Conservation (phyloP, 1,140 invertebrate species). For the Drosophila ohnishii region DNA sequence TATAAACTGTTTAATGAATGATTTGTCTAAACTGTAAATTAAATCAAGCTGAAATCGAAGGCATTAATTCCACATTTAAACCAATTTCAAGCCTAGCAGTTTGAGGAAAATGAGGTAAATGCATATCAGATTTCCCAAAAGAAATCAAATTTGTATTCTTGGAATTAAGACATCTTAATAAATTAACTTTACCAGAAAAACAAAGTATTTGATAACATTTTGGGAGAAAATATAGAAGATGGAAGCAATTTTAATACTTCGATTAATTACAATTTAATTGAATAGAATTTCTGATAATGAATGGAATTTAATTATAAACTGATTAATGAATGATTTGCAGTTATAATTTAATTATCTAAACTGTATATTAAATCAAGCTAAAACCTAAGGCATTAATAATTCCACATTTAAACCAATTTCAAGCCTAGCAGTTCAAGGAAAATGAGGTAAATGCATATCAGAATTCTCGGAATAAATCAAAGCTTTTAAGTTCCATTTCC, state of each 20-base stretch:
- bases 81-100: background rate
- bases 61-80: background rate
- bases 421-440: background rate
- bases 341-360: too few relatives aligned
- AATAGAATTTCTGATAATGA: too few relatives aligned
- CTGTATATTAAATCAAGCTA: too few relatives aligned
- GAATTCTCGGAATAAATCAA: background rate
- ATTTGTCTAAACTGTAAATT: too few relatives aligned
- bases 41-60: too few relatives aligned
- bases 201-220: too few relatives aligned
- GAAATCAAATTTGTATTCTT: background rate
- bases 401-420: background rate
- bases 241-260: too few relatives aligned
- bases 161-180: too few relatives aligned
- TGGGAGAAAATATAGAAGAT: too few relatives aligned
- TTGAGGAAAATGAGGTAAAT: background rate
- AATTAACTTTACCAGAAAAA: too few relatives aligned
- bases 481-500: constrained; percentile 17
- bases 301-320: background rate
- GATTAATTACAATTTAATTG: too few relatives aligned
- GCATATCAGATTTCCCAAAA: background rate
- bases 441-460: background rate
- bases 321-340: background rate
- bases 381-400: background rate
- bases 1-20: background rate